Base-by-base conservation (phyloP, 2,888 invertebrate species). In the Cephus spinipes region DNA sequence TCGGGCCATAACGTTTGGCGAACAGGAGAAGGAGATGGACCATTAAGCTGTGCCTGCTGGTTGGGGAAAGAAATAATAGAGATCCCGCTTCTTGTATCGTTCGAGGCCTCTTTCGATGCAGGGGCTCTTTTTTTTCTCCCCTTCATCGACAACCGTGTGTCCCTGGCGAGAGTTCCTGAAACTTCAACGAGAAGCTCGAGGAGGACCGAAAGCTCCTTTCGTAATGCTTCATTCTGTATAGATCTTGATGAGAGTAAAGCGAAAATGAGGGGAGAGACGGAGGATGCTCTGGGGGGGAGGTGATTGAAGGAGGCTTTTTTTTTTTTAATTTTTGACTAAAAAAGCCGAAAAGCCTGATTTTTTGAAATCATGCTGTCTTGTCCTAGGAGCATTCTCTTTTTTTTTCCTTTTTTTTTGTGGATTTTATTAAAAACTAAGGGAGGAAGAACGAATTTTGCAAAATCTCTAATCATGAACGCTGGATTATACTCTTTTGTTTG, bases 1-100 rank as follows among this genome's bases (percentile, higher is more conserved):
- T 88, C 79, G 83, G 77, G 77, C 82, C 79, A 76, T 75, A 75
- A 55, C 40, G 40, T 55, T 55, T 55, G 40, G 23, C 40, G 15
- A 55, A 55, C 40, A 9, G 40, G 40, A 55, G 40, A 15, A 55
- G 40, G 40, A 40, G 23, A 40, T 9, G 40, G 40, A 55, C 40
- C 40, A 23, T 55, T 55, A 55, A 55, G 40, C 40, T 55, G 40
- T 55, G 40, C 40, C 15, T 35, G 40, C 40, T 23, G 40, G 40
- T 55, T 55, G 40, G 40, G 40, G 40, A 55, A 23, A 23, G 40
- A 55, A 55, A 23, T 55, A 55, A 23, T 40, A 40, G 40, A 23
- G 40, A 55, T 55, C 40, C 23, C 40, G 15, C 40, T 23, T 23
- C 40, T 55, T 55, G 40, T 55, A 23, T 23, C 40, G 23, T 55